Conservation (phyloP, 2,797 vertebrate species). For the Kryptopterus vitreolus region DNA sequence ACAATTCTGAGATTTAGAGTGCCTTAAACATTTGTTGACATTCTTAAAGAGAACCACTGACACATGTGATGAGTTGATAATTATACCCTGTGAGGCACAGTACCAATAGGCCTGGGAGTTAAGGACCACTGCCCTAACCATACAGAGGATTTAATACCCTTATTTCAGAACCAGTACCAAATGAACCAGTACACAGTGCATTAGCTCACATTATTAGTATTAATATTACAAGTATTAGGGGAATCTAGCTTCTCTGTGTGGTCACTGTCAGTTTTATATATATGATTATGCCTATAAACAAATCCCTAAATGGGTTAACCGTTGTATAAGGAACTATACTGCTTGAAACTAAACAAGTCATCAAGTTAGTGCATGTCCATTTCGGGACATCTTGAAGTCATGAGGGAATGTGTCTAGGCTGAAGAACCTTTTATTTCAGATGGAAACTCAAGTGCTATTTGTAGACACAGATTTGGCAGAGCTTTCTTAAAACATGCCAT, state of each 20-base stretch:
- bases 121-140: too few species aligned
- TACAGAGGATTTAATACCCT: too few species aligned
- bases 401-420: background rate
- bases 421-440: background rate
- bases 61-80: background rate
- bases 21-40: background rate
- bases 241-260: background rate
- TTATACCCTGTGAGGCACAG: too few species aligned
- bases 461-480: background rate
- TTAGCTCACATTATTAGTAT: too few species aligned
- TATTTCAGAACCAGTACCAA: too few species aligned
- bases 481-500: background rate
- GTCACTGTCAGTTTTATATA: background rate
- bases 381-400: background rate
- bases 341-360: background rate
- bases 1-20: background rate
- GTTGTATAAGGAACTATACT: background rate
- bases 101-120: too few species aligned
- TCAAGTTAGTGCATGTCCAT: background rate
- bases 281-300: background rate
- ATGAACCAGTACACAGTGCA: too few species aligned
- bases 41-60: background rate
- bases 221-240: too few species aligned
- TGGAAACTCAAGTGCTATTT: background rate
- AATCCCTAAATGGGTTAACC: background rate